Evolutionary conservation across 2,888 invertebrate species (phyloP).

Genomic region (Catocala fraxini): DNA sequence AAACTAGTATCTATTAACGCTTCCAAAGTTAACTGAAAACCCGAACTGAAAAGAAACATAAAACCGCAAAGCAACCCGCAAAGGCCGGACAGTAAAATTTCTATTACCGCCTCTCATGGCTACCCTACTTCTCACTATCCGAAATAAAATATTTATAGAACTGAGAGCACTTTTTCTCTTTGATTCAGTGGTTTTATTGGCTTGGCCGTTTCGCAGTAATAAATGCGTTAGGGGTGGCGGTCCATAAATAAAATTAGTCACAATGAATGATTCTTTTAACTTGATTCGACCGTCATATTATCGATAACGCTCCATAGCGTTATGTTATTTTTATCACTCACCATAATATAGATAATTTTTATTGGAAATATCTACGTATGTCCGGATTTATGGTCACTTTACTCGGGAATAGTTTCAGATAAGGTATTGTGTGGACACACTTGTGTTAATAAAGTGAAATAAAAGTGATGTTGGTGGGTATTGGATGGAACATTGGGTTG

Average conservation of each 20-base stretch:
- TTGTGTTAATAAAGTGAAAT: constrained; percentile 26
- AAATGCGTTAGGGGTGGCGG: constrained; percentile 76
- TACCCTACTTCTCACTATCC: constrained; percentile 83
- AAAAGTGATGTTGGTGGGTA: constrained; percentile 1
- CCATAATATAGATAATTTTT: constrained; percentile 61
- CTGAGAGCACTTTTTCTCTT: constrained; percentile 86
- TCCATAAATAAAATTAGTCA: constrained; percentile 85
- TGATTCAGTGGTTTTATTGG: constrained; percentile 88
- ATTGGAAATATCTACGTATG: constrained; percentile 51
- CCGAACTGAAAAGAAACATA: constrained; percentile 7
- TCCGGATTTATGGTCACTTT: constrained; percentile 54
- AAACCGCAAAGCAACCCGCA: constrained; percentile 16
- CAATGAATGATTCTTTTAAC: constrained; percentile 75
- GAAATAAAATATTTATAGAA: constrained; percentile 87
- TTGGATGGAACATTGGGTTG: not conserved
- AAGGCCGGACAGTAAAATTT: constrained; percentile 38
- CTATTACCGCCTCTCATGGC: constrained; percentile 46
- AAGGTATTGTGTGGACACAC: constrained; percentile 35
- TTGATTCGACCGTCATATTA: constrained; percentile 63
- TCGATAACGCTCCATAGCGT: constrained; percentile 50
- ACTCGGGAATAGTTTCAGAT: constrained; percentile 41
- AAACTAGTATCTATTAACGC: constrained; percentile 2
- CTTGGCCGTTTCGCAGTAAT: constrained; percentile 79
- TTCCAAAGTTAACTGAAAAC: constrained; percentile 4
- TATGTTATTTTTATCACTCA: constrained; percentile 40